These are phyloP conservation scores for Gymnocephalus cernua DNA, from an alignment of 2,113 vertebrate species.

Conservation along the genomic window DNA sequence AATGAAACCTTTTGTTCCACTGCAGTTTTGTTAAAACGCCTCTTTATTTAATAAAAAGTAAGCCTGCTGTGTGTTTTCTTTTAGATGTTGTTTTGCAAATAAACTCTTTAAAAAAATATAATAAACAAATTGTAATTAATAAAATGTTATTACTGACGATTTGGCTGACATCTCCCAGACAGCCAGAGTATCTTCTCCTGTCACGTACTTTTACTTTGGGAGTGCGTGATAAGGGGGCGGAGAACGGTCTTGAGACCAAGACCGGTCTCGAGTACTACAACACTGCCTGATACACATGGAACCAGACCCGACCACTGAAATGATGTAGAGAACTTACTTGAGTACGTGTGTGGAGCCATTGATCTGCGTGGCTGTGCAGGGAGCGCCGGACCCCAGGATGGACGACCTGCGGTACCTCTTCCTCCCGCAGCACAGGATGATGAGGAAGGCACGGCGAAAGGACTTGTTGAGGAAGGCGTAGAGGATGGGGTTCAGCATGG, in stretches of 20 bases:
- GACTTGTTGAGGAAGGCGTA: constrained; percentile 99
- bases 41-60: not conserved
- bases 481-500: constrained; percentile 98
- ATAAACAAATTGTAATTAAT: too few species aligned
- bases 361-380: constrained; percentile 93
- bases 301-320: not conserved
- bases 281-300: too few species aligned
- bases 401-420: constrained; percentile 93
- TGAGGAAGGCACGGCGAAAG: constrained; percentile 99
- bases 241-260: too few species aligned
- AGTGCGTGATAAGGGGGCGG: too few species aligned
- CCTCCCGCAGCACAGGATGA: constrained; percentile 97
- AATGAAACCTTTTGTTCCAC: not conserved
- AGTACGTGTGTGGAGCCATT: constrained; percentile 96
- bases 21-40: not conserved
- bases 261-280: too few species aligned
- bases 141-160: too few species aligned
- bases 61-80: not conserved
- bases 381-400: constrained; percentile 87
- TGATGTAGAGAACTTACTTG: constrained; percentile 86
- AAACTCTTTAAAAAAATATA: too few species aligned
- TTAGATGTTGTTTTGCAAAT: too few species aligned
- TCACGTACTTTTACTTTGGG: too few species aligned
- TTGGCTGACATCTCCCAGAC: too few species aligned
- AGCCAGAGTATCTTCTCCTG: too few species aligned